Percentiles rank a stretch among this genome's conserved stretches.
Conservation (phyloP, 1,140 invertebrate species). For the Trachymyrmex cornetzi region DNA sequence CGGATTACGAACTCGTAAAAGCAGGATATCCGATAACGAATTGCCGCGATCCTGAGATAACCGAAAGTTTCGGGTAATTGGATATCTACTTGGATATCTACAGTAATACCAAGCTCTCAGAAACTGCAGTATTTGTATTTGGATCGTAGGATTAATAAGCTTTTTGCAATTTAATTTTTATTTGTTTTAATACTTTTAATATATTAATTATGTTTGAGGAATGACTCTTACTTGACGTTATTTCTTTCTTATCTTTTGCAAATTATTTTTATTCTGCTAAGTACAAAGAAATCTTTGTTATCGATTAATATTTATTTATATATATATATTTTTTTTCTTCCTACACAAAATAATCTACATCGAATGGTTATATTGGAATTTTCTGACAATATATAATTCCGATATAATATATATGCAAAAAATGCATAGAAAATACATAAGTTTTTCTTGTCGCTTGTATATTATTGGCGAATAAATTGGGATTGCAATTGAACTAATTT, state of each 20-base stretch:
- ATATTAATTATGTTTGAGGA: constrained; percentile 17
- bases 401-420: background rate
- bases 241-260: background rate
- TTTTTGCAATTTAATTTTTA: constrained; percentile 51
- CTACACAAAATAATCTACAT: background rate
- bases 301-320: constrained; percentile 18
- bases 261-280: background rate
- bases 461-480: constrained; percentile 4
- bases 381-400: background rate
- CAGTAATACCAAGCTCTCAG: constrained; percentile 44
- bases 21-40: constrained; percentile 64
- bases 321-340: background rate
- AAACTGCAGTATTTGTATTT: background rate
- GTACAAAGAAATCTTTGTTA: background rate
- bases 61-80: constrained; percentile 61
- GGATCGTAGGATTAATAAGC: constrained; percentile 40
- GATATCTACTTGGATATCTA: constrained; percentile 60
- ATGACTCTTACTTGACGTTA: background rate
- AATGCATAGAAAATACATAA: background rate
- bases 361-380: background rate
- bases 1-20: constrained; percentile 63
- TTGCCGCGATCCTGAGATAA: constrained; percentile 61
- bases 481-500: constrained; percentile 17
- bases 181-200: constrained; percentile 27
- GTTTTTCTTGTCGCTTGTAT: constrained; percentile 9